These are phyloP conservation scores for Drosophila lacteicornis DNA, from an alignment of 1,140 invertebrate species.

Conservation along the genomic window DNA sequence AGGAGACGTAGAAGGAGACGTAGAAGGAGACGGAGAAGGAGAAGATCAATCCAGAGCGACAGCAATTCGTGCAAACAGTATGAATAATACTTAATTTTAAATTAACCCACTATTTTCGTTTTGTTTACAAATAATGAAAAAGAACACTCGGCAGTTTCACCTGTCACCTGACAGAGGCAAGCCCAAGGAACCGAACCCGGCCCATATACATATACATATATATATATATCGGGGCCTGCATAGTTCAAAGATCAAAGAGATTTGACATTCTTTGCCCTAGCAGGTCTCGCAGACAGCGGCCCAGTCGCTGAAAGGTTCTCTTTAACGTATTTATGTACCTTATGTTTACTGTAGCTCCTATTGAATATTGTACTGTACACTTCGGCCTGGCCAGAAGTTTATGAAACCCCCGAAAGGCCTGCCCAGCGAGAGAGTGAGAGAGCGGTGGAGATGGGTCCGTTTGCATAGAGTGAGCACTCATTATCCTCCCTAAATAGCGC, in stretches of 20 bases:
- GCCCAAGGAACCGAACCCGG: constrained; percentile 42
- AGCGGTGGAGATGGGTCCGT: constrained; percentile 2
- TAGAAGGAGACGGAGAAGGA: constrained; percentile 15
- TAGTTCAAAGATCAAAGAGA: constrained; percentile 33
- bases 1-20: constrained; percentile 9
- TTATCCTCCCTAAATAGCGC: neutral
- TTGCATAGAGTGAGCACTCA: neutral
- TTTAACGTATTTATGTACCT: constrained; percentile 27
- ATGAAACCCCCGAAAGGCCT: neutral
- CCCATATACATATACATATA: neutral
- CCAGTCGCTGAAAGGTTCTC: constrained; percentile 17
- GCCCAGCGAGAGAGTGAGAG: constrained; percentile 19
- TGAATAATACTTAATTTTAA: constrained; percentile 83
- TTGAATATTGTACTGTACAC: constrained; percentile 41
- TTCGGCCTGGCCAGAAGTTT: constrained; percentile 64
- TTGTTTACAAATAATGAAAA: constrained; percentile 63
- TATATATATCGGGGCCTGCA: constrained; percentile 15
- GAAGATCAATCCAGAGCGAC: constrained; percentile 42
- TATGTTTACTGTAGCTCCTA: constrained; percentile 57
- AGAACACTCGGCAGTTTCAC: constrained; percentile 35
- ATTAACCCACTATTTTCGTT: constrained; percentile 77
- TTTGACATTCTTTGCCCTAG: constrained; percentile 26
- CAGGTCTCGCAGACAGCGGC: constrained; percentile 22
- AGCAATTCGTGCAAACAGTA: constrained; percentile 75
- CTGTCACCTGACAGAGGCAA: constrained; percentile 61